Evolutionary conservation across 2,888 invertebrate species (phyloP).

Genomic region (Chelonus formosanus): DNA sequence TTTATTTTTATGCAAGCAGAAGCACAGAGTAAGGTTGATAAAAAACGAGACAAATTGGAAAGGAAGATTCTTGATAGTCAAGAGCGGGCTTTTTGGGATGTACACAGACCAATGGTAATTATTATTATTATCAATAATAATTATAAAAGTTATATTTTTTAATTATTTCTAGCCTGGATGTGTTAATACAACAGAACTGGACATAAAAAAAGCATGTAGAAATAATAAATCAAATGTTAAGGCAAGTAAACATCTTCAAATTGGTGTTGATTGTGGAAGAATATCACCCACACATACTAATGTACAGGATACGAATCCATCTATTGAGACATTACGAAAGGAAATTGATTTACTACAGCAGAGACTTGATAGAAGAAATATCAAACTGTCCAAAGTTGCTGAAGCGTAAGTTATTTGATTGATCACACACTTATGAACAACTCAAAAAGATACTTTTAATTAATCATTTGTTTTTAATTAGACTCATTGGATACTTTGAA

Average conservation of each 20-base stretch:
- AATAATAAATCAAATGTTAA: conserved; percentile 67
- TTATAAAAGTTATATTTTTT: background rate
- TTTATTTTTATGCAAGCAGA: conserved; percentile 99
- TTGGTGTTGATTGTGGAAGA: conserved; percentile 67
- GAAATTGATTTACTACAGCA: conserved; percentile 81
- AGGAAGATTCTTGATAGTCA: conserved; percentile 98
- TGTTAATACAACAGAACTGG: conserved; percentile 98
- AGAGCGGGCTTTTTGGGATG: conserved; percentile 99
- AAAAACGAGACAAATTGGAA: conserved; percentile 97
- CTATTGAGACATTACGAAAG: conserved; percentile 71
- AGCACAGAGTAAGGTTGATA: conserved; percentile 93
- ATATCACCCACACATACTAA: conserved; percentile 69
- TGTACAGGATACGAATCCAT: conserved; percentile 66
- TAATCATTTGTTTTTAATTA: conserved; percentile 52
- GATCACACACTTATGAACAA: no score
- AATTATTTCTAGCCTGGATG: conserved; percentile 84
- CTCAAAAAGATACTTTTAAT: conserved; percentile 1
- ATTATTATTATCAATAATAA: conserved; percentile 18
- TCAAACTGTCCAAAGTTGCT: conserved; percentile 92
- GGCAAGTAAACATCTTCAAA: conserved; percentile 62
- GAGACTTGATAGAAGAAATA: conserved; percentile 85
- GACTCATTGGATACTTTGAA: conserved; percentile 90
- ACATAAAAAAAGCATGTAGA: conserved; percentile 91
- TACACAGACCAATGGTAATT: conserved; percentile 94
- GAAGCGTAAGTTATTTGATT: conserved; percentile 77